phyloP scores from a whole-genome alignment of 2,797 vertebrate species.

The Lophotriccus pileatus region DNA sequence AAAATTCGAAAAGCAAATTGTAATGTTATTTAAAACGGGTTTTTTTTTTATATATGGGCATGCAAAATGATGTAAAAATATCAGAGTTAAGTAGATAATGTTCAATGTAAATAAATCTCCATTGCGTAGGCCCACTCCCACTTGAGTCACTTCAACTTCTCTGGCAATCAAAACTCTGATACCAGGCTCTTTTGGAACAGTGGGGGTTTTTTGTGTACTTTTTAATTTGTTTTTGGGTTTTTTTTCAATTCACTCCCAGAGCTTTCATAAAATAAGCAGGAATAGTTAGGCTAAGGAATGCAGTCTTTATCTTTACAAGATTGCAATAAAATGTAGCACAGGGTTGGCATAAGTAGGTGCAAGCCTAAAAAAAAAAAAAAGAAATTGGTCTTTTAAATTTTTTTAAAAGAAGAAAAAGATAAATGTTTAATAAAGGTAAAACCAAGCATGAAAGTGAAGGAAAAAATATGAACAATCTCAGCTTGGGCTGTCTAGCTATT shows the following conservation, averaged over 20 bases:
- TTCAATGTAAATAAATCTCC: background rate
- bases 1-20: conserved; percentile 10
- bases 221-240: background rate
- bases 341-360: background rate
- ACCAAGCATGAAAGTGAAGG: background rate
- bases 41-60: conserved; percentile 8
- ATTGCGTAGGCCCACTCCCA: background rate
- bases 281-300: background rate
- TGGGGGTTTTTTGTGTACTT: background rate
- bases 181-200: background rate
- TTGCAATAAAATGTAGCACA: background rate
- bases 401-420: background rate
- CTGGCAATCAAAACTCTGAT: background rate
- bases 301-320: background rate
- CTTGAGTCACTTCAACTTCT: background rate
- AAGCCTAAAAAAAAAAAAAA: background rate
- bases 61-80: conserved; percentile 38
- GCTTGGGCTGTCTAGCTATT: background rate
- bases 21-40: conserved; percentile 38
- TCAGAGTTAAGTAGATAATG: background rate
- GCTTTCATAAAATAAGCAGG: background rate
- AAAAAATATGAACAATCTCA: background rate
- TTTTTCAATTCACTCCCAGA: background rate
- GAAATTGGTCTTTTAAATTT: background rate
- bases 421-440: background rate